A percentile compares a stretch with the other conserved stretches of the same genome.
These are phyloP conservation scores for Acrossocheilus wenchowensis DNA, from an alignment of 2,797 vertebrate species.

Conservation along the genomic window DNA sequence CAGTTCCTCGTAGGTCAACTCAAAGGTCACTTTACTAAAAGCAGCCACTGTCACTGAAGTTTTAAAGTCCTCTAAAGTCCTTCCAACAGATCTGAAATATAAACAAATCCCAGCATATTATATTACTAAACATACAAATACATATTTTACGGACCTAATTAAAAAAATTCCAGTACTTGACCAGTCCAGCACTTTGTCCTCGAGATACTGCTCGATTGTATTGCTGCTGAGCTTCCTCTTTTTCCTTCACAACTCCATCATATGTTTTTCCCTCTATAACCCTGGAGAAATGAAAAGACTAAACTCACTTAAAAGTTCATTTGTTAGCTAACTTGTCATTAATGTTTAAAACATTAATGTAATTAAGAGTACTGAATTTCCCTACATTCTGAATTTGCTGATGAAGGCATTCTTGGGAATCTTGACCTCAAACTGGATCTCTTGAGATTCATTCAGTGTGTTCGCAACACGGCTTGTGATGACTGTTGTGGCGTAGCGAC, in stretches of 20 bases:
- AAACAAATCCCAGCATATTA: background rate
- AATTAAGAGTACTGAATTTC: constrained; percentile 7
- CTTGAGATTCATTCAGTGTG: constrained; percentile 72
- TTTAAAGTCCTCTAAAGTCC: constrained; percentile 86
- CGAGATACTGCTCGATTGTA: constrained; percentile 77
- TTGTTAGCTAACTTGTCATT: background rate
- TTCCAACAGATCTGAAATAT: constrained; percentile 73
- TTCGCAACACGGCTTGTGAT: constrained; percentile 88
- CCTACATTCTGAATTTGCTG: constrained; percentile 90
- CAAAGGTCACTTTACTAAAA: constrained; percentile 80
- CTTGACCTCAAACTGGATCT: constrained; percentile 86
- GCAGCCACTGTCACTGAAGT: constrained; percentile 85
- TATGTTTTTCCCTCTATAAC: constrained; percentile 82
- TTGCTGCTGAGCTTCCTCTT: constrained; percentile 79
- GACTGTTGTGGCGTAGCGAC: constrained; percentile 86
- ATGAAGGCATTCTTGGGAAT: constrained; percentile 93
- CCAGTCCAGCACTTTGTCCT: constrained; percentile 83
- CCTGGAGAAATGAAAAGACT: constrained; percentile 68
- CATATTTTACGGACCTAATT: background rate
- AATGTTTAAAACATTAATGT: no score
- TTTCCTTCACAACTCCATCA: constrained; percentile 84
- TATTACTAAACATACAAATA: background rate
- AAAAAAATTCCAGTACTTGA: constrained; percentile 77
- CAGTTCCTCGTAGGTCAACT: constrained; percentile 89
- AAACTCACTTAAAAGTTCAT: background rate